A percentile compares a stretch with the other conserved stretches of the same genome.
phyloP scores from a whole-genome alignment of 1,140 invertebrate species.

The Bombus picipes region DNA sequence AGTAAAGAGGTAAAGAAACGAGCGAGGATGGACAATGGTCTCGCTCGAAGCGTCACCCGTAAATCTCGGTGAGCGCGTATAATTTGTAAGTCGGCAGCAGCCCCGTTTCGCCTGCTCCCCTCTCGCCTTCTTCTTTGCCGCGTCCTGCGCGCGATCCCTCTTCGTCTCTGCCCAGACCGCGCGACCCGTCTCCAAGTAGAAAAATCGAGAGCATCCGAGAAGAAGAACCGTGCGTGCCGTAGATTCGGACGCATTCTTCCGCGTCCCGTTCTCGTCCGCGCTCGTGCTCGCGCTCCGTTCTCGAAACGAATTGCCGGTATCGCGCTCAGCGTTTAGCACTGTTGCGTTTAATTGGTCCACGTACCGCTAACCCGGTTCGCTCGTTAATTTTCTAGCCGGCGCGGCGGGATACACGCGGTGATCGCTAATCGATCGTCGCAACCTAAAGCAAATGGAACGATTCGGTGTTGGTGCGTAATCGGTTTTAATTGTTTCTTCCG shows the following conservation, averaged over 20 bases:
- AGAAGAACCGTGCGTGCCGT: conserved; percentile 17
- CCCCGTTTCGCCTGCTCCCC: conserved; percentile 62
- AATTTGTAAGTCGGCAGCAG: conserved; percentile 83
- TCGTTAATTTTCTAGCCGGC: background rate
- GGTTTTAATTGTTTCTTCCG: background rate
- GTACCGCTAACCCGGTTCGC: background rate
- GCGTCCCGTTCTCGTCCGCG: background rate
- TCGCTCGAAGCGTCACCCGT: conserved; percentile 82
- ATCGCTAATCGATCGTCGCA: background rate
- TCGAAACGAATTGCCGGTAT: background rate
- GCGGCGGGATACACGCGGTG: background rate
- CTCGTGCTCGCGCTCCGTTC: too few relatives aligned
- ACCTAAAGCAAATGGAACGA: background rate
- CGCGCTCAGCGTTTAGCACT: background rate
- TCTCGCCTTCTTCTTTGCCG: conserved; percentile 44
- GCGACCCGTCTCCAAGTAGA: conserved; percentile 12
- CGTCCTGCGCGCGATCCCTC: conserved; percentile 32
- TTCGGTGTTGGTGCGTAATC: background rate
- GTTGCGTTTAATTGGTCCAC: background rate
- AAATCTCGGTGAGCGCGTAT: conserved; percentile 83
- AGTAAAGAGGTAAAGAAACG: conserved; percentile 80
- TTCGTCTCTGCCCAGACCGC: conserved; percentile 27
- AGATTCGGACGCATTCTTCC: conserved; percentile 36
- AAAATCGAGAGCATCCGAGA: conserved; percentile 39
- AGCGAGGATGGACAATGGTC: conserved; percentile 83